phyloP scores from a whole-genome alignment of 2,113 vertebrate genomes.

The Tapirus terrestris region DNA sequence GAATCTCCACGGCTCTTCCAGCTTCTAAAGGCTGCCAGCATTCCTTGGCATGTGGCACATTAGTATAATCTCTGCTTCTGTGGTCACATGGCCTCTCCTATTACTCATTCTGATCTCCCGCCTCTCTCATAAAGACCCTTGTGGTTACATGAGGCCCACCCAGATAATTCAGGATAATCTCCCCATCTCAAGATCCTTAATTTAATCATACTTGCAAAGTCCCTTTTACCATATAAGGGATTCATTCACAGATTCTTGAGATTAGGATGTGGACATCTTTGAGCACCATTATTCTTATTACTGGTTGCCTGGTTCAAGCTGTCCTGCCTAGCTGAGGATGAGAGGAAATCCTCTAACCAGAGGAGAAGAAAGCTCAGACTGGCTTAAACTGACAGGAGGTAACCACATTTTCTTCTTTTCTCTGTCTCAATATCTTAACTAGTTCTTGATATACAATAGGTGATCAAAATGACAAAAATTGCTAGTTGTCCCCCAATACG shows the following conservation, averaged over 20 bases:
- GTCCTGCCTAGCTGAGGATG: not conserved
- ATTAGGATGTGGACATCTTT: not conserved
- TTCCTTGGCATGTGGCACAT: not conserved
- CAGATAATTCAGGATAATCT: not conserved
- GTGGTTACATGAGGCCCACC: not conserved
- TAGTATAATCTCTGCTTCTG: not conserved
- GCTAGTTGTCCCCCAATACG: not conserved
- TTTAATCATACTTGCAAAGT: constrained; percentile 7
- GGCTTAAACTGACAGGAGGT: not conserved
- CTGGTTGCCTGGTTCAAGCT: not conserved
- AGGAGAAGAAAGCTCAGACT: not conserved
- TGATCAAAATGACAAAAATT: not conserved
- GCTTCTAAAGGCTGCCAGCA: not conserved
- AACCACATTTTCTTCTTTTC: not conserved
- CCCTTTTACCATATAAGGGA: not conserved
- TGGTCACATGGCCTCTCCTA: not conserved
- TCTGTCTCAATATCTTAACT: not conserved
- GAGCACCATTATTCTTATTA: not conserved
- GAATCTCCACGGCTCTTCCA: not conserved
- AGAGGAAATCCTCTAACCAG: not conserved
- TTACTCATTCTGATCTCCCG: not conserved
- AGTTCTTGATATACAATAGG: not conserved
- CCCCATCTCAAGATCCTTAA: not conserved
- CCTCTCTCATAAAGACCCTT: not conserved
- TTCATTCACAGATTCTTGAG: not conserved